Evolutionary conservation across 2,888 invertebrate species (phyloP).

Genomic region (Abrostola tripartita): DNA sequence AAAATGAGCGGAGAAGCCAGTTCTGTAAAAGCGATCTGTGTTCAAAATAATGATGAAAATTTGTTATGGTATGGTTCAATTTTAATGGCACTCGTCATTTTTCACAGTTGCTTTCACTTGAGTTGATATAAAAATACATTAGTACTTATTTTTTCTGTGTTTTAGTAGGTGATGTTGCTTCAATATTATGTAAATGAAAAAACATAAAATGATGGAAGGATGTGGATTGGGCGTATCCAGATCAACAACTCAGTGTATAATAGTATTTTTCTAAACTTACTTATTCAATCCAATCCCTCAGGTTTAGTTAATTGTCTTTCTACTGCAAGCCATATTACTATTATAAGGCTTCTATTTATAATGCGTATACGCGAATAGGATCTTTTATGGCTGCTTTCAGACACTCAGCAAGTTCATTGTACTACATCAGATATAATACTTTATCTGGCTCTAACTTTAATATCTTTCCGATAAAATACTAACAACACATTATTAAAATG

Average conservation of each 20-base stretch:
- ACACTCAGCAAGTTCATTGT: conserved; percentile 2
- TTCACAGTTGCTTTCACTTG: not conserved
- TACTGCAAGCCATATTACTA: too few relatives aligned
- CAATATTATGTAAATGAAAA: not conserved
- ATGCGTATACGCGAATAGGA: conserved; percentile 20
- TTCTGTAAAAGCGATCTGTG: too few relatives aligned
- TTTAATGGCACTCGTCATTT: not conserved
- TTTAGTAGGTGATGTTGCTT: not conserved
- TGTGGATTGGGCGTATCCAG: too few relatives aligned
- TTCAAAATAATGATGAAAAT: not conserved
- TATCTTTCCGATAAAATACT: too few relatives aligned
- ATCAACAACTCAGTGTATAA: too few relatives aligned
- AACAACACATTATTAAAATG: too few relatives aligned
- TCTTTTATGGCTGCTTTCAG: conserved; percentile 40
- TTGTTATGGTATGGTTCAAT: not conserved
- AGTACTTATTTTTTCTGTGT: not conserved
- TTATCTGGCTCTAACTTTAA: too few relatives aligned
- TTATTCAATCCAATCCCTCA: too few relatives aligned
- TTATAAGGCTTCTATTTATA: conserved; percentile 39
- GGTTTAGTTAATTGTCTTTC: too few relatives aligned
- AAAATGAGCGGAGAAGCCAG: too few relatives aligned
- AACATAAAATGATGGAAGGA: not conserved
- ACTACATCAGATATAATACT: not conserved
- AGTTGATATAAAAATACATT: not conserved
- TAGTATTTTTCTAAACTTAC: too few relatives aligned